Conservation (phyloP, 35 echinoderm and acorn worm genomes). For the Lytechinus pictus region DNA sequence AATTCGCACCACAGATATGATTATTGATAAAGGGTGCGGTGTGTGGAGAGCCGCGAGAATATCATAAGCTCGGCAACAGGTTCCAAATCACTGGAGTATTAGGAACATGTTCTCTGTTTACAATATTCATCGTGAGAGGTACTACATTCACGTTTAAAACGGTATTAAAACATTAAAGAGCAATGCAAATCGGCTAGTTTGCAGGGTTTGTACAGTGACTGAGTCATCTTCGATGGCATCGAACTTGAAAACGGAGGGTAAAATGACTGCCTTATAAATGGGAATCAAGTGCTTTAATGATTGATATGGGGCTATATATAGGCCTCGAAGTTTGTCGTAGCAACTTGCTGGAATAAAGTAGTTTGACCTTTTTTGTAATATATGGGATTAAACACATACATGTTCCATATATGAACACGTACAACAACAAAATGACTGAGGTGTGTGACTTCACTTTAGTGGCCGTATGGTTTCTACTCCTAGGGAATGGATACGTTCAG, state of each 20-base stretch:
- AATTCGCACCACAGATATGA: background rate
- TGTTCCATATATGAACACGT: background rate
- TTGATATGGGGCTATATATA: too few relatives aligned
- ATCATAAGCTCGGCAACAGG: background rate
- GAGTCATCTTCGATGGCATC: too few relatives aligned
- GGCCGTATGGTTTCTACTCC: background rate
- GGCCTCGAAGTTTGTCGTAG: too few relatives aligned
- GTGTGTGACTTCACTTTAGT: background rate
- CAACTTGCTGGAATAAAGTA: too few relatives aligned
- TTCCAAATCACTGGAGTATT: background rate
- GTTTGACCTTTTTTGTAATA: too few relatives aligned
- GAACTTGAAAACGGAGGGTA: too few relatives aligned
- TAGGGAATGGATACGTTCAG: background rate
- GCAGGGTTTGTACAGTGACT: too few relatives aligned
- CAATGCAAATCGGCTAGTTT: too few relatives aligned
- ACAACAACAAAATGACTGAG: background rate
- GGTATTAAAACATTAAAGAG: background rate
- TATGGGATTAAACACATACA: background rate
- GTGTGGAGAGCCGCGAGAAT: background rate
- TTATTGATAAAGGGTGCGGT: background rate
- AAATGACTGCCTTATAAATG: too few relatives aligned
- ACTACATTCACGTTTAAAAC: background rate
- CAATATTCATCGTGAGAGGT: background rate
- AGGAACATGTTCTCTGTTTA: background rate
- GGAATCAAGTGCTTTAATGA: too few relatives aligned